phyloP scores from a whole-genome alignment of 2,113 vertebrate genomes.

The Arenaria interpres region DNA sequence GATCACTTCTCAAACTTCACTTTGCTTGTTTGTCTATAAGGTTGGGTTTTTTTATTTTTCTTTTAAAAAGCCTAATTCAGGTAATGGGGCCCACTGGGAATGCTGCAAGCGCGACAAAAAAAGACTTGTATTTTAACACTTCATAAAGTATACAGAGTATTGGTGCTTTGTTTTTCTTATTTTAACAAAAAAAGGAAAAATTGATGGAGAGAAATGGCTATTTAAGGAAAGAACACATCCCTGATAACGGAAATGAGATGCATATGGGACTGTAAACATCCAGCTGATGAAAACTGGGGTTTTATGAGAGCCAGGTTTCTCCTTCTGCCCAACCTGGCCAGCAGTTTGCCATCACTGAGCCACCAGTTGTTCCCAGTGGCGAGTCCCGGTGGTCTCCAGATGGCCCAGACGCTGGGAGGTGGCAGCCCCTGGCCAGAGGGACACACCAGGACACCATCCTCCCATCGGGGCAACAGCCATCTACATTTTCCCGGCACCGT shows the following conservation, averaged over 20 bases:
- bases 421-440: background rate
- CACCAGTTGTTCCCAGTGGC: background rate
- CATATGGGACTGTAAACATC: background rate
- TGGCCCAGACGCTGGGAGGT: rapidly evolving
- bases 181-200: background rate
- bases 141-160: background rate
- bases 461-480: background rate
- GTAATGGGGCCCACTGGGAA: background rate
- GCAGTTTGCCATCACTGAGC: background rate
- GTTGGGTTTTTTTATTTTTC: background rate
- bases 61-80: background rate
- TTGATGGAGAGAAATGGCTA: background rate
- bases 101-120: background rate
- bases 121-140: background rate
- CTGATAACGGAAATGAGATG: background rate
- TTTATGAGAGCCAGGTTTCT: background rate
- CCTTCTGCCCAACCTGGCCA: background rate
- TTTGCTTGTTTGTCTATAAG: background rate
- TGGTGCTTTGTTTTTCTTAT: background rate
- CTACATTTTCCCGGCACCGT: background rate
- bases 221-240: background rate
- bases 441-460: rapidly evolving
- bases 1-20: background rate
- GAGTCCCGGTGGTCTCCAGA: background rate
- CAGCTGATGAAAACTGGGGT: background rate